These are phyloP conservation scores for Mactromeris polynyma DNA, from an alignment of 2,888 invertebrate genomes.

Conservation along the genomic window DNA sequence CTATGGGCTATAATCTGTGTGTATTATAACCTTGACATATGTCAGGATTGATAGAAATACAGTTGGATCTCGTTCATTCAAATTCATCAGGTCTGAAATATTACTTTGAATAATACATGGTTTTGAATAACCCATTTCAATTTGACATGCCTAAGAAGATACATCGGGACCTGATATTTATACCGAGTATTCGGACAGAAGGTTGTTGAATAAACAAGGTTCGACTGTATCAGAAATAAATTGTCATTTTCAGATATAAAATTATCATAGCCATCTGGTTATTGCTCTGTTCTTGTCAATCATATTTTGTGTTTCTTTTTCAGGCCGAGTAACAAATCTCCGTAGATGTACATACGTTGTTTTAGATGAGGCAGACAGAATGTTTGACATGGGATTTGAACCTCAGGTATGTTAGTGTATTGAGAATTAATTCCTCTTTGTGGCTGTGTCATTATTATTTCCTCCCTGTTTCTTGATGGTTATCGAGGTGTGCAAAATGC, in stretches of 20 bases:
- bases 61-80: no score
- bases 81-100: no score
- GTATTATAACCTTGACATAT: neutral
- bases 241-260: neutral
- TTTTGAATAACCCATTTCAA: no score
- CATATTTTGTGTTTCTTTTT: slow-evolving; percentile 54
- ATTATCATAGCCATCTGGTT: neutral
- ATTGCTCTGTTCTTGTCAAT: neutral
- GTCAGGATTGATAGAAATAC: neutral
- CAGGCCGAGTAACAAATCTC: slow-evolving; percentile 96
- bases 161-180: no score
- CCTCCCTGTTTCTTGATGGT: no score
- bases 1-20: neutral
- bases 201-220: no score
- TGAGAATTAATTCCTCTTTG: neutral
- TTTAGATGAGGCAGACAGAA: slow-evolving; percentile 99
- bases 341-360: slow-evolving; percentile 99
- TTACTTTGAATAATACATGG: no score
- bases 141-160: no score
- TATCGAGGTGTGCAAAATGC: no score
- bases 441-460: no score
- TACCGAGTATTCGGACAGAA: no score
- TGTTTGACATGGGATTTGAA: slow-evolving; percentile 99
- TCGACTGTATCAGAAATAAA: no score
- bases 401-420: slow-evolving; percentile 91